These are phyloP conservation scores for Ganaspis brasiliensis DNA, from an alignment of 2,888 invertebrate genomes.

Conservation along the genomic window DNA sequence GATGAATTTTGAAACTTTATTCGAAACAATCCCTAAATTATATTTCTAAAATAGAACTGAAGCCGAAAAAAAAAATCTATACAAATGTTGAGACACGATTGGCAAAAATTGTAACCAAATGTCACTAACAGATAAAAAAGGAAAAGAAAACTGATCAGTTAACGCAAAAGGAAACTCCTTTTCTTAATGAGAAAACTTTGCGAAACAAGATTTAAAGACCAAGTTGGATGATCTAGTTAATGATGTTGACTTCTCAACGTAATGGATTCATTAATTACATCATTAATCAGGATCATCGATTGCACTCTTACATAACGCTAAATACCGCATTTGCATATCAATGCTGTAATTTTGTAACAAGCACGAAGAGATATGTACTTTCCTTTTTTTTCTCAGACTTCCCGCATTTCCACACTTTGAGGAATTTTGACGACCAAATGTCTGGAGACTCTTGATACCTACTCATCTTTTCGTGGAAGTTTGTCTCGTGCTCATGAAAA, in stretches of 20 bases:
- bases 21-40: too few species aligned
- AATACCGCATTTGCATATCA: slow-evolving; percentile 35
- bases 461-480: not conserved
- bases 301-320: slow-evolving; percentile 4
- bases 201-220: not conserved
- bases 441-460: not conserved
- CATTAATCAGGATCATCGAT: slow-evolving; percentile 32
- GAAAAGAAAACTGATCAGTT: too few species aligned
- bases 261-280: slow-evolving; percentile 12
- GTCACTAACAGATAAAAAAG: too few species aligned
- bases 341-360: slow-evolving; percentile 23
- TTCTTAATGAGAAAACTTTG: not conserved
- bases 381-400: not conserved
- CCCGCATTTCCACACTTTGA: not conserved
- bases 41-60: too few species aligned
- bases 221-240: not conserved
- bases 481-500: not conserved
- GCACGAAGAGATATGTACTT: not conserved
- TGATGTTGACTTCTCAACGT: not conserved
- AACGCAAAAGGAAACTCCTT: not conserved
- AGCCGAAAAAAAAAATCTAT: too few species aligned
- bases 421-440: not conserved
- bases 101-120: too few species aligned
- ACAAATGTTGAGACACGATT: too few species aligned
- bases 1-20: too few species aligned